Conservation (phyloP, 1,140 invertebrate genomes). For the Drosophila ironensis region DNA sequence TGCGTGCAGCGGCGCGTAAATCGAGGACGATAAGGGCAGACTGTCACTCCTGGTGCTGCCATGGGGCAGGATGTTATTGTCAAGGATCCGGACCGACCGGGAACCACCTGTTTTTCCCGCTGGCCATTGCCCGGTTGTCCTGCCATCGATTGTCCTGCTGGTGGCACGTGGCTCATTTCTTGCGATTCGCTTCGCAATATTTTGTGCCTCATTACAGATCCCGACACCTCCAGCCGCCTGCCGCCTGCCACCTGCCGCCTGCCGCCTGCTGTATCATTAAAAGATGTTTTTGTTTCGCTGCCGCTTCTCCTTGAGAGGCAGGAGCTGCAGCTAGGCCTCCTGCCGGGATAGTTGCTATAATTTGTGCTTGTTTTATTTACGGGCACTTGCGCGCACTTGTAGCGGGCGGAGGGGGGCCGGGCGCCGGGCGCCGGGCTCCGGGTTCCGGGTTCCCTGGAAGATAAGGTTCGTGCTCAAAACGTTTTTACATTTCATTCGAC, state of each 20-base stretch:
- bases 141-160: constrained; percentile 6
- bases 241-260: constrained; percentile 4
- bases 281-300: constrained; percentile 43
- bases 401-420: not conserved
- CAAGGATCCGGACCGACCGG: not conserved
- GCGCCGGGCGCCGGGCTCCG: not conserved
- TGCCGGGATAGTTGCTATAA: constrained; percentile 49
- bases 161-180: constrained; percentile 18
- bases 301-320: not conserved
- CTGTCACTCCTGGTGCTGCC: no score
- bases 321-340: constrained; percentile 21
- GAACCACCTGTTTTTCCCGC: not conserved
- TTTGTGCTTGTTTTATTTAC: constrained; percentile 75
- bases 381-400: constrained; percentile 63
- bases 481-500: constrained; percentile 78
- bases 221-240: not conserved
- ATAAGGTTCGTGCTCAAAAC: constrained; percentile 78
- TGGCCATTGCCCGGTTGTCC: not conserved
- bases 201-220: constrained; percentile 57
- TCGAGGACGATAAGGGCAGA: constrained; percentile 61
- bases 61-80: no score
- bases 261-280: constrained; percentile 69
- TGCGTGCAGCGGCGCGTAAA: constrained; percentile 53
- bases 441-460: constrained; percentile 16
- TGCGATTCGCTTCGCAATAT: constrained; percentile 35